Conservation (phyloP, 2,888 invertebrate species). For the Caenorhabditis sinica region DNA sequence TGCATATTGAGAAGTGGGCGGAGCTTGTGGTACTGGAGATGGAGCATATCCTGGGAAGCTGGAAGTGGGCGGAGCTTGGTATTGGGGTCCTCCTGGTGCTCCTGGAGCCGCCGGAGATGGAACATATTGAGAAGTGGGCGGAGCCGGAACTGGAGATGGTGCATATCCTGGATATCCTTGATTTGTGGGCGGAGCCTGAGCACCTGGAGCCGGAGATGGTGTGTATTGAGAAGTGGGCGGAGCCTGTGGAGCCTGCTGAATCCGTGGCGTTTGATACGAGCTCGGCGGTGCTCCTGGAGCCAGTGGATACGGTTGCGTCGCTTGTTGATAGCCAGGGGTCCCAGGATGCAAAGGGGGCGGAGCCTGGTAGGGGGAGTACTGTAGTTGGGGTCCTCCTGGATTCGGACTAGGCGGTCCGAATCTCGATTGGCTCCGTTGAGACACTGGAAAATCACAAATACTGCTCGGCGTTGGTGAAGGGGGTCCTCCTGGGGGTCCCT, state of each 20-base stretch:
- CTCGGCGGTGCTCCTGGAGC: background rate
- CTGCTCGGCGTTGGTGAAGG: conserved; percentile 61
- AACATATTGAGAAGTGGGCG: conserved; percentile 10
- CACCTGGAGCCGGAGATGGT: too few species aligned
- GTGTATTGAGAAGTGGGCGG: conserved; percentile 16
- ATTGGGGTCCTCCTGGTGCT: too few species aligned
- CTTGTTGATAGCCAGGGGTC: conserved; percentile 11
- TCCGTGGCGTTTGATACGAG: conserved; percentile 11
- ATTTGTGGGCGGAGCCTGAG: background rate
- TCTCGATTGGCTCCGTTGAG: background rate
- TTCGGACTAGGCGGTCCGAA: background rate
- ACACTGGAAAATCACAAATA: conserved; percentile 58
- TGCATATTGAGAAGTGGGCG: conserved; percentile 10
- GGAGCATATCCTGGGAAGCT: too few species aligned
- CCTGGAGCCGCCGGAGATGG: background rate
- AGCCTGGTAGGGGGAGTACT: conserved; percentile 2
- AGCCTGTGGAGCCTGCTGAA: conserved; percentile 17
- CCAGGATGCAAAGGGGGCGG: conserved; percentile 17
- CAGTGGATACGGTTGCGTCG: background rate
- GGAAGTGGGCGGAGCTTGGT: background rate
- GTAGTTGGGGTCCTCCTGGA: background rate
- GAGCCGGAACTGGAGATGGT: background rate
- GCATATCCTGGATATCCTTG: background rate
- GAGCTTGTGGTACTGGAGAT: too few species aligned
- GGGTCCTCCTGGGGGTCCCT: conserved; percentile 6